These are phyloP conservation scores for Diadema setosum DNA, from an alignment of 35 echinoderm and acorn worm species.

Conservation along the genomic window DNA sequence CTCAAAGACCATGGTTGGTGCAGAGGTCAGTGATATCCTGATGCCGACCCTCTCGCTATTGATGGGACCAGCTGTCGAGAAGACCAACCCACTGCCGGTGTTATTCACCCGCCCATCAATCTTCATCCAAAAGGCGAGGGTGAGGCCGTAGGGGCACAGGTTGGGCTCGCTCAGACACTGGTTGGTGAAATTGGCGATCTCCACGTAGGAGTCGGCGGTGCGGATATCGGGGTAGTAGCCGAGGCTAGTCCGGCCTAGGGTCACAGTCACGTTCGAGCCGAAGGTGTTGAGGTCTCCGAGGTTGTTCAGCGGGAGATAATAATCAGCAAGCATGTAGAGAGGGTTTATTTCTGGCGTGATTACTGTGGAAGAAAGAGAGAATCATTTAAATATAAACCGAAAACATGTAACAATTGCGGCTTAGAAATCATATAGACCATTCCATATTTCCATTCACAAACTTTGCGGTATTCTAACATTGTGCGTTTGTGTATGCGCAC, in stretches of 20 bases:
- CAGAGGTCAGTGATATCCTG: slow-evolving; percentile 14
- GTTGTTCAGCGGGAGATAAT: slow-evolving; percentile 54
- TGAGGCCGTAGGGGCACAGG: slow-evolving; percentile 29
- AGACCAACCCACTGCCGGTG: slow-evolving; percentile 2
- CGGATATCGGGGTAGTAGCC: slow-evolving; percentile 39
- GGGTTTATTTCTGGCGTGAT: slow-evolving; percentile 38
- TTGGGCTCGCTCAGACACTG: slow-evolving; percentile 42
- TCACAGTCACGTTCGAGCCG: slow-evolving; percentile 32
- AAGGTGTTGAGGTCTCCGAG: slow-evolving; percentile 1
- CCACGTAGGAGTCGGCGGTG: slow-evolving; percentile 33
- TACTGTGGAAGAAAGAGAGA: neutral
- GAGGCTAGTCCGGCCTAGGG: neutral
- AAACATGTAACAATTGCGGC: neutral
- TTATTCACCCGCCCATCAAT: neutral
- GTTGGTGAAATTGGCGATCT: slow-evolving; percentile 39
- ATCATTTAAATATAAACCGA: neutral
- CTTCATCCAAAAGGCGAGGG: slow-evolving; percentile 60
- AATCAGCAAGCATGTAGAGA: slow-evolving; percentile 33
- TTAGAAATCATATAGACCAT: neutral
- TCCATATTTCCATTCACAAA: neutral
- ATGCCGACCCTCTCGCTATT: slow-evolving; percentile 31
- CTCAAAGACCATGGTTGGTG: too few relatives aligned
- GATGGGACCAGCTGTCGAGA: slow-evolving; percentile 29
- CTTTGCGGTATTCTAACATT: neutral
- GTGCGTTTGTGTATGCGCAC: neutral